Conservation (phyloP, 2,113 vertebrate species). For the Ammodytes dubius region DNA sequence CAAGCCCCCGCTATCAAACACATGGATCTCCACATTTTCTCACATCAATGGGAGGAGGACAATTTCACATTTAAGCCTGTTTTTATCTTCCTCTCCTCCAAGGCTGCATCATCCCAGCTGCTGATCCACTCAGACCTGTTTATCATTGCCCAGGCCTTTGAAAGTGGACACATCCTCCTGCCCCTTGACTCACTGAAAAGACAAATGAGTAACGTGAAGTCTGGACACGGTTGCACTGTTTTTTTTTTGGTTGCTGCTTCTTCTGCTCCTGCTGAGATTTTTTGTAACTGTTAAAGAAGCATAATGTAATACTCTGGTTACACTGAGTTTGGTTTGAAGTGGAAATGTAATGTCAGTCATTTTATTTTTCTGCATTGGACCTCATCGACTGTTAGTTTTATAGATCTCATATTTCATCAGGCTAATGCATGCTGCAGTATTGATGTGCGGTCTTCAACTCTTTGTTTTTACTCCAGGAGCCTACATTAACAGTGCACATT, state of each 20-base stretch:
- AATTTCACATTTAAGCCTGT: slow-evolving; percentile 46
- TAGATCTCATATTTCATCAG: neutral
- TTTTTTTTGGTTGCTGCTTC: slow-evolving; percentile 13
- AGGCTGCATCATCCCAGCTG: slow-evolving; percentile 40
- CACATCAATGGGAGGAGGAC: slow-evolving; percentile 14
- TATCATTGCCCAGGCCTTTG: slow-evolving; percentile 71
- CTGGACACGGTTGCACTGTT: slow-evolving; percentile 23
- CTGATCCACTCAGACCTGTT: slow-evolving; percentile 63
- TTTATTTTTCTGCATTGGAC: neutral
- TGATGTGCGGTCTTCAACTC: slow-evolving; percentile 2
- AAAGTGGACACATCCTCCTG: slow-evolving; percentile 73
- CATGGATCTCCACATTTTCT: slow-evolving; percentile 41
- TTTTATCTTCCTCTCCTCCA: slow-evolving; percentile 38
- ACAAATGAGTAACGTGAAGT: slow-evolving; percentile 41
- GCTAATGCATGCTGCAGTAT: slow-evolving; percentile 2
- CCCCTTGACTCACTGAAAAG: slow-evolving; percentile 54
- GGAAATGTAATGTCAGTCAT: neutral
- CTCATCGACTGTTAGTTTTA: slow-evolving; percentile 8
- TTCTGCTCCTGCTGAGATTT: slow-evolving; percentile 9
- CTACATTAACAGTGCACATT: neutral
- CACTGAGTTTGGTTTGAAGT: slow-evolving; percentile 30
- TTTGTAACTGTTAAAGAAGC: slow-evolving; percentile 33
- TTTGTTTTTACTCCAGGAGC: neutral
- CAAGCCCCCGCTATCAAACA: slow-evolving; percentile 47
- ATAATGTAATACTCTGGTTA: slow-evolving; percentile 17